Percentiles rank a stretch among this genome's conserved stretches.
phyloP scores from a whole-genome alignment of 2,888 invertebrate species.

The Andricus quercusramuli region DNA sequence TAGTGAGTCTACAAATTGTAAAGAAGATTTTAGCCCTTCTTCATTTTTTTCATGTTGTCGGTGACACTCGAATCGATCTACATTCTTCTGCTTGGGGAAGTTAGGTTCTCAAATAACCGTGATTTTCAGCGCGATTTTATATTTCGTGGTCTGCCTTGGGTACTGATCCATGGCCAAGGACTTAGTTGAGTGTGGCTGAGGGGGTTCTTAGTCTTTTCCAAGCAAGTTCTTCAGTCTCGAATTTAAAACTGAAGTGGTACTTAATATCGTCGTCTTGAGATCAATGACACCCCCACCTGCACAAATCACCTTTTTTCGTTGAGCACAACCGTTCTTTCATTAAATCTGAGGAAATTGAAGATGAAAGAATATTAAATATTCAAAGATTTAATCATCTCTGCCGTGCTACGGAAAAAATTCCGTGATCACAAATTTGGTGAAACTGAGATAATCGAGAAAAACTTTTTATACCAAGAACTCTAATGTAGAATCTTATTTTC shows the following conservation, averaged over 20 bases:
- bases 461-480: no score
- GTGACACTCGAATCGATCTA: background rate
- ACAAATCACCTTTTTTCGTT: conserved; percentile 53
- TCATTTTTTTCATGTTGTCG: background rate
- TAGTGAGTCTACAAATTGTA: background rate
- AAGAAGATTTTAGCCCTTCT: background rate
- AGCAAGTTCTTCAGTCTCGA: conserved; percentile 69
- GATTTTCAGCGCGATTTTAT: conserved; percentile 70
- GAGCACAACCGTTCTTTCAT: conserved; percentile 67
- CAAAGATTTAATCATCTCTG: no score
- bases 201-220: conserved; percentile 73
- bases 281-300: conserved; percentile 74
- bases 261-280: conserved; percentile 74
- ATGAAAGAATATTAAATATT: conserved; percentile 69
- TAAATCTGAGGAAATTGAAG: conserved; percentile 66
- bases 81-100: background rate
- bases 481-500: no score
- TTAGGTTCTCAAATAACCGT: conserved; percentile 62
- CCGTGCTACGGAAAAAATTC: no score
- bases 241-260: conserved; percentile 76
- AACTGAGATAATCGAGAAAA: no score
- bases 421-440: no score
- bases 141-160: conserved; percentile 70
- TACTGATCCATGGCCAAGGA: conserved; percentile 76
- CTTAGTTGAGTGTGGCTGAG: conserved; percentile 75